Percentiles rank a stretch among this genome's conserved stretches.
These are phyloP conservation scores for Ormyrus thymus DNA, from an alignment of 2,888 invertebrate species.

Conservation along the genomic window DNA sequence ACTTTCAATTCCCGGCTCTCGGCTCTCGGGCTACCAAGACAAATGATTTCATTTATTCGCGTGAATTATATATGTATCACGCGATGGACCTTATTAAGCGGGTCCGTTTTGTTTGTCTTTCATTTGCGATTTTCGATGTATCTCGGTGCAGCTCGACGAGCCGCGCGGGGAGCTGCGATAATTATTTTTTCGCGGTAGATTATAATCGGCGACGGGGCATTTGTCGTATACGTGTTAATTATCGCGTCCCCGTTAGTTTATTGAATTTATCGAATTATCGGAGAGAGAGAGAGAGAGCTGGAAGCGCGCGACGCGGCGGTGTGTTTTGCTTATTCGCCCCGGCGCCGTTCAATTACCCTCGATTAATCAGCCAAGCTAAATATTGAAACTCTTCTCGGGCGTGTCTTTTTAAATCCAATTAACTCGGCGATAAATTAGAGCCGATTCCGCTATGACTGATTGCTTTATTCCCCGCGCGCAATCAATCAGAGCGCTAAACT, in stretches of 20 bases:
- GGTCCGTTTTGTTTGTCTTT: constrained; percentile 55
- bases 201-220: constrained; percentile 1
- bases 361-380: constrained; percentile 2
- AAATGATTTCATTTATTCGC: constrained; percentile 72
- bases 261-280: constrained; percentile 26
- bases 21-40: constrained; percentile 60
- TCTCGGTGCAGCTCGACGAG: constrained; percentile 40
- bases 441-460: too few species aligned
- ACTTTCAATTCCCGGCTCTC: constrained; percentile 54
- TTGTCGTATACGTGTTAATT: constrained; percentile 48
- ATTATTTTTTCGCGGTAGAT: constrained; percentile 48
- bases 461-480: too few species aligned
- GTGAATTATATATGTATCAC: constrained; percentile 66
- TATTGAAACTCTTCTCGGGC: too few species aligned
- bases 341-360: constrained; percentile 1
- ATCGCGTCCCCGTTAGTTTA: constrained; percentile 34
- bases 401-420: too few species aligned
- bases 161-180: too few species aligned
- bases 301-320: background rate
- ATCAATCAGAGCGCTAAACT: too few species aligned
- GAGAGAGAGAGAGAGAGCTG: background rate
- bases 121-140: constrained; percentile 52
- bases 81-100: constrained; percentile 54
- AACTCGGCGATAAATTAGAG: too few species aligned
- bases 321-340: constrained; percentile 15